Percentiles rank a stretch among this genome's conserved stretches.
phyloP scores from a whole-genome alignment of 2,797 vertebrate species.

The Lacerta viridis region DNA sequence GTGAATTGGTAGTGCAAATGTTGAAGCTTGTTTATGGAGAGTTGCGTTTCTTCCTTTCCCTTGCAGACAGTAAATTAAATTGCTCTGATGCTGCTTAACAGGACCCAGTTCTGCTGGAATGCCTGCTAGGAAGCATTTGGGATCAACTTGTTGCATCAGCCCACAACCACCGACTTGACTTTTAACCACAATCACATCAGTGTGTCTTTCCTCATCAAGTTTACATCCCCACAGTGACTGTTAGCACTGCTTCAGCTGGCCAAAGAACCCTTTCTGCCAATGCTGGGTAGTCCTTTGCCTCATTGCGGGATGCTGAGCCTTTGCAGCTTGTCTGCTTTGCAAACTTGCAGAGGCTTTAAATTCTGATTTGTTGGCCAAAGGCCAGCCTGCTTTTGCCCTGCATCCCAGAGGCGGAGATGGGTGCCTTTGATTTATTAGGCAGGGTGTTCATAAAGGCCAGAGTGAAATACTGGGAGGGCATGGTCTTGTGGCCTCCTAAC shows the following conservation, averaged over 20 bases:
- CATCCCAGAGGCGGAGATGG: not conserved
- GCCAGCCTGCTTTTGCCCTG: not conserved
- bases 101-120: conserved; percentile 19
- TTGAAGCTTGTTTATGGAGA: conserved; percentile 6
- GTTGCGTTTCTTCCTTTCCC: not conserved
- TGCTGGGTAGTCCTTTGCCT: conserved; percentile 16
- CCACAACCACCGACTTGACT: conserved; percentile 24
- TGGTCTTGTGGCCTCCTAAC: not conserved
- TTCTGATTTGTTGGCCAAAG: conserved; percentile 38
- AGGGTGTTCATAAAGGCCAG: not conserved
- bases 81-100: conserved; percentile 38
- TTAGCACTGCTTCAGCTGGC: conserved; percentile 19
- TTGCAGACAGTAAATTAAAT: conserved; percentile 49
- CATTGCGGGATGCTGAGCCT: not conserved
- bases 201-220: conserved; percentile 55
- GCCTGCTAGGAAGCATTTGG: conserved; percentile 46
- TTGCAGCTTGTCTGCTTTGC: conserved; percentile 12
- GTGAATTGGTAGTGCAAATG: conserved; percentile 19
- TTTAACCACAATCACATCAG: not conserved
- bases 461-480: not conserved
- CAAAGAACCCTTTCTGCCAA: fast-evolving
- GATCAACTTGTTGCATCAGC: not conserved
- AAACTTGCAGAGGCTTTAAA: conserved; percentile 38
- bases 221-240: conserved; percentile 34
- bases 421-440: not conserved